These are phyloP conservation scores for Euura lappo DNA, from an alignment of 1,140 invertebrate genomes.

Conservation along the genomic window DNA sequence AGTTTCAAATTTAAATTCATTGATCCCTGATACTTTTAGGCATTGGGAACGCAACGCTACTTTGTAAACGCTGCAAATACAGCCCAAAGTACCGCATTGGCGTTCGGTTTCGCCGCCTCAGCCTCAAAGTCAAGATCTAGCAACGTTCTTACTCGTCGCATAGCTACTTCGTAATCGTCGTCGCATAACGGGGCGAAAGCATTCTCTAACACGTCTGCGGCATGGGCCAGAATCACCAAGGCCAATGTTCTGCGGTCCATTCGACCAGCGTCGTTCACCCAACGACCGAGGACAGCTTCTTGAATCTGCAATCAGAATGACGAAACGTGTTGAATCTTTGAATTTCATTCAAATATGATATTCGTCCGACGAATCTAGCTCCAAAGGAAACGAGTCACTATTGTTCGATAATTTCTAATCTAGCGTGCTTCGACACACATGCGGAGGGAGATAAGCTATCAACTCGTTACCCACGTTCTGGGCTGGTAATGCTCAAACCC, in stretches of 20 bases:
- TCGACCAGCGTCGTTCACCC: slow-evolving; percentile 97
- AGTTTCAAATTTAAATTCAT: background rate
- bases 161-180: slow-evolving; percentile 98
- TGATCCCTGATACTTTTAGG: slow-evolving; percentile 28
- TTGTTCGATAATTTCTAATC: slow-evolving; percentile 1
- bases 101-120: slow-evolving; percentile 86
- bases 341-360: no score
- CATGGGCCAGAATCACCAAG: slow-evolving; percentile 94
- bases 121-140: slow-evolving; percentile 96
- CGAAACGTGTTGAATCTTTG: no score
- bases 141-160: slow-evolving; percentile 93
- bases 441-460: background rate
- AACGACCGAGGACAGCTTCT: slow-evolving; percentile 94
- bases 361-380: slow-evolving; percentile 3
- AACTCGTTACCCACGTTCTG: background rate
- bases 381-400: background rate
- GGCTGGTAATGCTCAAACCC: background rate
- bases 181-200: slow-evolving; percentile 98
- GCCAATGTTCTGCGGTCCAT: slow-evolving; percentile 95
- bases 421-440: background rate
- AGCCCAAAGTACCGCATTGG: slow-evolving; percentile 96
- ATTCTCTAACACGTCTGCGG: slow-evolving; percentile 98
- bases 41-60: slow-evolving; percentile 63
- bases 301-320: slow-evolving; percentile 76
- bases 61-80: slow-evolving; percentile 98